Evolutionary conservation across 1,140 invertebrate genomes (phyloP).

Genomic region (Cherax destructor): DNA sequence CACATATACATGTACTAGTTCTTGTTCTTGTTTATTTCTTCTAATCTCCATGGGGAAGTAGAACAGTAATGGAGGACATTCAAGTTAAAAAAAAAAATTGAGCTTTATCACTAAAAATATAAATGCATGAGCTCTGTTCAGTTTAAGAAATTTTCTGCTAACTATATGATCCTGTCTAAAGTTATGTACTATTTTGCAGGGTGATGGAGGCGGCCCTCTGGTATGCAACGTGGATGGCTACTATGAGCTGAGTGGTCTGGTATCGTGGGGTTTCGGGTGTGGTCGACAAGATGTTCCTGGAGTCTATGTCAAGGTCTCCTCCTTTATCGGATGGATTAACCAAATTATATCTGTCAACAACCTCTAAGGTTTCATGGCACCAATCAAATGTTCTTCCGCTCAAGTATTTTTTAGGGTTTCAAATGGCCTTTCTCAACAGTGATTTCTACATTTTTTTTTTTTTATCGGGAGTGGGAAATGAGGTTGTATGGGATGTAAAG

Average conservation of each 20-base stretch:
- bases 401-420: neutral
- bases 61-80: too few species aligned
- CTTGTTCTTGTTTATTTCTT: too few species aligned
- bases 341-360: slow-evolving; percentile 97
- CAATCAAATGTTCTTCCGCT: neutral
- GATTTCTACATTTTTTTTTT: neutral
- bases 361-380: slow-evolving; percentile 5
- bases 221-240: slow-evolving; percentile 95
- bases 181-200: slow-evolving; percentile 78
- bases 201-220: slow-evolving; percentile 92
- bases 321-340: slow-evolving; percentile 97
- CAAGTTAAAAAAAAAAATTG: too few species aligned
- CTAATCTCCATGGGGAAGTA: too few species aligned
- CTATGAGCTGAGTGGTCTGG: slow-evolving; percentile 92
- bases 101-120: too few species aligned
- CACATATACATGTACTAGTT: too few species aligned
- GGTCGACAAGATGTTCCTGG: slow-evolving; percentile 91
- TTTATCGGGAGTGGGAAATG: neutral
- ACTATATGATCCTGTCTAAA: neutral
- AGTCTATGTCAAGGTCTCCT: slow-evolving; percentile 94
- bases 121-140: too few species aligned
- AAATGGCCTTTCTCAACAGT: neutral
- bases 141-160: too few species aligned
- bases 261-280: slow-evolving; percentile 95
- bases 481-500: neutral